Evolutionary conservation across 1,140 invertebrate genomes (phyloP), one percentile per base, ranked within the genome.

Genomic region (Mamestra configurata): DNA sequence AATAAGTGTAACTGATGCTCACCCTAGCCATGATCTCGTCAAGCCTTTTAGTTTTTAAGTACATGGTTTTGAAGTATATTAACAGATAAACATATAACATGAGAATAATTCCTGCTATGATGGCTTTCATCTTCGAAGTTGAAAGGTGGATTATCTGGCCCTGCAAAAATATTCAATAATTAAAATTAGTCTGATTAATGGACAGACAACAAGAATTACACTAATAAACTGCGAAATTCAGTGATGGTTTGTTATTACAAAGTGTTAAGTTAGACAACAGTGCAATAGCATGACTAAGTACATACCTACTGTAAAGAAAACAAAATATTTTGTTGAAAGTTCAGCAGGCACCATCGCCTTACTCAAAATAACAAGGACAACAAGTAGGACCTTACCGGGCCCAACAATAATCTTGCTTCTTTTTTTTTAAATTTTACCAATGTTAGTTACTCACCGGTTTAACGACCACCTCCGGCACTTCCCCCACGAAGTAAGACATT

Each of bases 41-140:
- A 0, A 88, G 78, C 18, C 82, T 78, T 71, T 88, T 83, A 35
- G 18, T 77, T 46, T 84, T 87, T 13, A 81, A 18, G 70, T 85
- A 88, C 15, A 84, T 77, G 13, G 77, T 86, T 59, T 87, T 88
- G 11, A 87, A 59, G 11, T 80, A 85, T 10, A 88, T 51, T n/a
- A 88, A 24, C 6, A 87, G 40, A 15, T 84, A 86, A 4, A 84
- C 77, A 78, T 88, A 88, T 7, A 86, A 13, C 7, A 81, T 68
- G 11, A 88, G 43, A n/a, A 57, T 77, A 0, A 82, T n/a, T 11
- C 82, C 53, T 18, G 83, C 37, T 51, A 80, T 49, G 6, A 40
- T 51, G 11, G 80, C 49, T 61, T 86, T 88, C 51, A 86, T 68
- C 66, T 85, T 83, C 1, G 81, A 57, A 4, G 82, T 83, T 79